Evolutionary conservation across 2,797 vertebrate genomes (phyloP), one percentile per base, ranked within the genome.

Genomic region (Sebastes minor): DNA sequence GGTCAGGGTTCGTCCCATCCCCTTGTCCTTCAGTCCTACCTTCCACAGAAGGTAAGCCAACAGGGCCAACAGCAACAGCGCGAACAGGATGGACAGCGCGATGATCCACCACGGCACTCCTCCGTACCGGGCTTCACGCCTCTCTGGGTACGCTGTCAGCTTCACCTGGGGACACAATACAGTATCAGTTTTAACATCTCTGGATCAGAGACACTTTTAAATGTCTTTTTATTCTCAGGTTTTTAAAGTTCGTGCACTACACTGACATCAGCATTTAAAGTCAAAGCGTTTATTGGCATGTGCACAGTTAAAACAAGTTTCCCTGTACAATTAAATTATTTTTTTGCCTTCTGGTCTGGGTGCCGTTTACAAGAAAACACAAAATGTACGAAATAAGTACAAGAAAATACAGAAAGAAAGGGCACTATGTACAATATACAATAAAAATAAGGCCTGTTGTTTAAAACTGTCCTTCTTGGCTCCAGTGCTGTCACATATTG

Each of bases 21-120:
- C 8, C 5, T 25, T 33, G 9, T 59, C 23, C 16, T 27, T 66
- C 8, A 22, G 4, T 68, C 95, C 94, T 94, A 99, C 99, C 97
- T 99, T 99, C 98, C 98, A 99, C 5, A 99, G 95, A 71, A 99
- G 91, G 92, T 98, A 97, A 49, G 97, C 96, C 91, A 99, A 76
- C 0, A 99, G 91, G 6, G 91, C 97, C 90, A 99, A 94, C 95
- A 99, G 90, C 82, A 99, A 88, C 75, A 99, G 96, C 32, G 96
- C 97, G n/a, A 97, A 92, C 70, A 99, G 95, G 88, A 99, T 88
- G 32, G 99, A 97, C 85, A 99, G 94, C 0, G 97, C 71, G 0
- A 99, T 97, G 93, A 99, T 97, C 99, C 98, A 99, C 98, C 98
- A 99, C 0, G 97, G 96, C 4, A 97, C 92, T 49, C 97, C 97